Base-by-base conservation (phyloP, 2,113 vertebrate genomes). In the Muntiacus reevesi region DNA sequence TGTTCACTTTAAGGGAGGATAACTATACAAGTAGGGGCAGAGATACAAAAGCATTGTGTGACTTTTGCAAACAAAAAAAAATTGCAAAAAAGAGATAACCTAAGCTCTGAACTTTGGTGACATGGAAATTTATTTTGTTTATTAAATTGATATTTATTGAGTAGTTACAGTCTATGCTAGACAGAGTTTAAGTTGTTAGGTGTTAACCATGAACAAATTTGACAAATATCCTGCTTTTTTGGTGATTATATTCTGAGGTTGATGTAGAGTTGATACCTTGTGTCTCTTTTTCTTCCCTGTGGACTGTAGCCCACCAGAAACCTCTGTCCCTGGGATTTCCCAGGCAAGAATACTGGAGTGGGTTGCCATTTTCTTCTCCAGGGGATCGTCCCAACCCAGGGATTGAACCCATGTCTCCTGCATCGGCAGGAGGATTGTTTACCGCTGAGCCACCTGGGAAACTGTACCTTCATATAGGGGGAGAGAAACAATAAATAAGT, bases 31-130 rank as follows among this genome's bases (percentile, higher is more conserved):
- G 2, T 67, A 3, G 25, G 25, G 62, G 17, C 30, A 82, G 52
- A 88, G 55, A 55, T 55, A 21, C 2, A 84, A 14, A 21, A 19
- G 36, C 19, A 59, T 9, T 55, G 19, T 40, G 2, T 57, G 87
- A 62, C 8, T 33, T 86, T 90, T 89, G 57, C 33, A 62, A 89
- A 90, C 94, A 57, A 84, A 93, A 84, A 93, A 90, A 90, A 54
- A 62, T 54, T 92, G 10, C 21, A 57, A 87, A 74, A 87, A 87
- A 55, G 13, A 59, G 82, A 78, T 52, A 87, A 54, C 5, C 6
- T 30, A 67, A 43, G 57, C 40, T 82, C 59, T 27, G 19, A 52
- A 43, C 14, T 9, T 96, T 76, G 47, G 14, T 40, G 74, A 60
- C 27, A 55, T 15, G 36, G 40, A 50, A 60, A 43, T 59, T 82